Percentiles rank a stretch among this genome's conserved stretches.
phyloP scores from a whole-genome alignment of 1,140 invertebrate genomes.

The Bombus superbus region DNA sequence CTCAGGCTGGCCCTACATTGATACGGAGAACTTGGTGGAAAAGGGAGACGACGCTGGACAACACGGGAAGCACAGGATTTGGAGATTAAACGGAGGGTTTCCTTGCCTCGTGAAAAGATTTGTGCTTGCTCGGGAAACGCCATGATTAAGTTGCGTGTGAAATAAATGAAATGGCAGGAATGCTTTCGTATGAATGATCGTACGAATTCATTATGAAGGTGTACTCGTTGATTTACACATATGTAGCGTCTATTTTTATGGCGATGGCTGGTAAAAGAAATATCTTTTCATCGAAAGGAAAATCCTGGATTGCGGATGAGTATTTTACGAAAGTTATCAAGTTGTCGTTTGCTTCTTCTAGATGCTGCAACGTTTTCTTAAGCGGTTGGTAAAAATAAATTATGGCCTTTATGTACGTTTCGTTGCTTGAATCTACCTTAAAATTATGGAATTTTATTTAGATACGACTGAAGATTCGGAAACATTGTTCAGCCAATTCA shows the following conservation, averaged over 20 bases:
- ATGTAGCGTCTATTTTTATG: background rate
- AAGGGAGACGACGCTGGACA: background rate
- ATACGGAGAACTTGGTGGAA: too few relatives aligned
- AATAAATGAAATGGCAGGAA: too few relatives aligned
- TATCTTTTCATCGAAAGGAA: background rate
- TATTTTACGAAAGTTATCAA: slow-evolving; percentile 58
- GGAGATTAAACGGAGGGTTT: background rate
- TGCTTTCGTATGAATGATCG: background rate
- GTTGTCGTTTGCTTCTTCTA: slow-evolving; percentile 53
- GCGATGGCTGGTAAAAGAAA: background rate
- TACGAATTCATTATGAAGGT: background rate
- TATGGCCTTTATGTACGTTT: background rate
- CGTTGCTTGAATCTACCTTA: background rate
- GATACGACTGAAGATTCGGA: slow-evolving; percentile 34
- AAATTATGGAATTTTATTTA: slow-evolving; percentile 22
- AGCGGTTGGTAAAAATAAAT: slow-evolving; percentile 31
- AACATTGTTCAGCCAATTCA: slow-evolving; percentile 65
- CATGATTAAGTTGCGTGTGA: background rate
- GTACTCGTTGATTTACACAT: background rate
- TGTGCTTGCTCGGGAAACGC: background rate
- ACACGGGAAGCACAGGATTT: background rate
- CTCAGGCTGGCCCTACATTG: background rate
- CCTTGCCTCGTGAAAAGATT: background rate
- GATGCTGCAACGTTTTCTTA: slow-evolving; percentile 68
- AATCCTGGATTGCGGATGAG: slow-evolving; percentile 61